A percentile compares a stretch with the other conserved stretches of the same genome.
These are phyloP conservation scores for Epicauta chinensis DNA, from an alignment of 1,140 invertebrate species.

Conservation along the genomic window DNA sequence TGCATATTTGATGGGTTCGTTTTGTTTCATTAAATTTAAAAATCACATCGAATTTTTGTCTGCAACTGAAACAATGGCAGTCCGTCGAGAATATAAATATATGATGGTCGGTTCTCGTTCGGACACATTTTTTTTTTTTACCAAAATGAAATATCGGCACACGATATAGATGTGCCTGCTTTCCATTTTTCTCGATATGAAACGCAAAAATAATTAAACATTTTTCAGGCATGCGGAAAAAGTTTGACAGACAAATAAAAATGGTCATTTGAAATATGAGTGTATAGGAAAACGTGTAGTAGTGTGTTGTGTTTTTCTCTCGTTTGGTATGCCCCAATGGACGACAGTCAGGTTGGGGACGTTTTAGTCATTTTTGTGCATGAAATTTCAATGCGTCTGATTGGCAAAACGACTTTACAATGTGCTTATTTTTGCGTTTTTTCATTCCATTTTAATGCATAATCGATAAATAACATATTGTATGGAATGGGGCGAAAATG, in stretches of 20 bases:
- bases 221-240: conserved; percentile 44
- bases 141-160: conserved; percentile 42
- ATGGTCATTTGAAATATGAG: conserved; percentile 44
- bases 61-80: conserved; percentile 38
- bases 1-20: conserved; percentile 39
- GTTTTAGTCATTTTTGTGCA: conserved; percentile 29
- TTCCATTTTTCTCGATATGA: conserved; percentile 39
- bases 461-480: conserved; percentile 37
- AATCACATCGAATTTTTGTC: conserved; percentile 42
- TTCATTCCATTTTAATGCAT: conserved; percentile 31
- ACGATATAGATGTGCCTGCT: conserved; percentile 36
- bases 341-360: conserved; percentile 12
- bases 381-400: conserved; percentile 37
- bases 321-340: conserved; percentile 23
- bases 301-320: conserved; percentile 25
- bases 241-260: conserved; percentile 45
- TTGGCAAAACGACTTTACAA: conserved; percentile 39
- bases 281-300: conserved; percentile 37
- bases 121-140: conserved; percentile 42
- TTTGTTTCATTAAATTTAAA: conserved; percentile 45
- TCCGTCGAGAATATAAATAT: conserved; percentile 42
- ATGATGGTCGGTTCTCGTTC: conserved; percentile 38
- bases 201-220: conserved; percentile 46
- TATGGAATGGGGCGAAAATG: conserved; percentile 12
- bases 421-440: conserved; percentile 35